These are phyloP conservation scores for Cheilosia pagana DNA, from an alignment of 2,888 invertebrate species.

Conservation along the genomic window DNA sequence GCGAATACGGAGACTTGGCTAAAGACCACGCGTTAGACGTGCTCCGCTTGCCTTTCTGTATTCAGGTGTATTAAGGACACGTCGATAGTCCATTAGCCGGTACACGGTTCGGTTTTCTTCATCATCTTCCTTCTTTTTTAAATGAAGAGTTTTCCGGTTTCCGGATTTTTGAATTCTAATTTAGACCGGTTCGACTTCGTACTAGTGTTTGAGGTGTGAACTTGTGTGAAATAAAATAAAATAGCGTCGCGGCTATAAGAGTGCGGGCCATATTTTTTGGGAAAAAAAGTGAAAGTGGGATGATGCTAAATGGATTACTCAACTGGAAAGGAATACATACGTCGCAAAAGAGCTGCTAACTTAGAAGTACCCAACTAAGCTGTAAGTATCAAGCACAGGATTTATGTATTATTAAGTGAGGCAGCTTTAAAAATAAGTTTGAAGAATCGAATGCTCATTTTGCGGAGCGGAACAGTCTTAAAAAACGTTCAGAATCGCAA, in stretches of 20 bases:
- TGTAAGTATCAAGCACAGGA: slow-evolving; percentile 11
- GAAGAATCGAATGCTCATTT: background rate
- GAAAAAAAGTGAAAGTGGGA: slow-evolving; percentile 6
- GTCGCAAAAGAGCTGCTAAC: background rate
- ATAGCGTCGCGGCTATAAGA: too few relatives aligned
- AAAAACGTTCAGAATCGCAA: too few relatives aligned
- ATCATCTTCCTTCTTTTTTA: too few relatives aligned
- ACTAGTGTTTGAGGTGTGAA: background rate
- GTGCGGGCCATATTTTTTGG: too few relatives aligned
- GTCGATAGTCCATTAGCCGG: background rate
- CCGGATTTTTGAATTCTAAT: background rate
- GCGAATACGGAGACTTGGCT: background rate
- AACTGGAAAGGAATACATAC: slow-evolving; percentile 31
- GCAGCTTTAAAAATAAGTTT: background rate
- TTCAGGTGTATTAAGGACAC: background rate
- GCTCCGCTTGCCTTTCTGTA: slow-evolving; percentile 4
- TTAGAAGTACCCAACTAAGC: background rate
- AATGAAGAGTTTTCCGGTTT: too few relatives aligned
- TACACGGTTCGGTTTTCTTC: too few relatives aligned
- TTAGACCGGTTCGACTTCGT: background rate
- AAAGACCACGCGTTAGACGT: slow-evolving; percentile 27
- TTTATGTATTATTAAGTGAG: background rate
- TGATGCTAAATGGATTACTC: slow-evolving; percentile 27
- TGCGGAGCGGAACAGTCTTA: too few relatives aligned
- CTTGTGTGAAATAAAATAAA: slow-evolving; percentile 13